These are phyloP conservation scores for Nymphicus hollandicus DNA, from an alignment of 2,113 vertebrate genomes.

Conservation along the genomic window DNA sequence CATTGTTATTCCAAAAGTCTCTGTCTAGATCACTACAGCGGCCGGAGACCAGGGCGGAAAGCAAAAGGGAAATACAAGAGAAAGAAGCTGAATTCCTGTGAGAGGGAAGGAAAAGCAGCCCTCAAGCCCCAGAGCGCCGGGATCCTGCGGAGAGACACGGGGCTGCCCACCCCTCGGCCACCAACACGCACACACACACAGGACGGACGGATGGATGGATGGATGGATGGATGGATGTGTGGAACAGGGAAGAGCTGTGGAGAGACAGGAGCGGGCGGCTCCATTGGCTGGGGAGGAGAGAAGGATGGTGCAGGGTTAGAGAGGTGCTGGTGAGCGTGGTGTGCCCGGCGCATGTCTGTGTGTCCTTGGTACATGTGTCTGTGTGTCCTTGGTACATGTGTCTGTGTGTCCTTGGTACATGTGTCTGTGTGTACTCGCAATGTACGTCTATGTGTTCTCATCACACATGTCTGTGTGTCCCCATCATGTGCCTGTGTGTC, in stretches of 20 bases:
- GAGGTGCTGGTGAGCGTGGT: accelerated
- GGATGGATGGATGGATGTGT: neutral
- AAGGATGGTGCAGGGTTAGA: neutral
- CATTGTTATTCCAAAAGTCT: constrained; percentile 99
- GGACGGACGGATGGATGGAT: neutral
- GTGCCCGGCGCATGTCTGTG: neutral
- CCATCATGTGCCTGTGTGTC: accelerated
- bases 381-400: no score
- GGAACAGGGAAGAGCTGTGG: constrained; percentile 7
- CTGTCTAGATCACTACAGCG: constrained; percentile 95
- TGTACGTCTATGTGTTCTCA: neutral
- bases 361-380: neutral
- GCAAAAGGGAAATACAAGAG: constrained; percentile 81
- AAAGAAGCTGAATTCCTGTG: constrained; percentile 70
- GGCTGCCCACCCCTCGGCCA: neutral
- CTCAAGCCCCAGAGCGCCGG: neutral
- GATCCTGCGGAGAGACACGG: constrained; percentile 54
- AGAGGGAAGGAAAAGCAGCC: constrained; percentile 29
- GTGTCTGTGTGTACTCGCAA: neutral
- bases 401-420: no score
- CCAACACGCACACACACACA: neutral
- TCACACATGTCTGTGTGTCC: neutral
- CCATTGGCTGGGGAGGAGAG: constrained; percentile 60
- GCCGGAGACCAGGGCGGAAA: constrained; percentile 80
- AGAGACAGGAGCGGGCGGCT: constrained; percentile 39